These are phyloP conservation scores for Urocynchramus pylzowi DNA, from an alignment of 2,113 vertebrate species.

Conservation along the genomic window DNA sequence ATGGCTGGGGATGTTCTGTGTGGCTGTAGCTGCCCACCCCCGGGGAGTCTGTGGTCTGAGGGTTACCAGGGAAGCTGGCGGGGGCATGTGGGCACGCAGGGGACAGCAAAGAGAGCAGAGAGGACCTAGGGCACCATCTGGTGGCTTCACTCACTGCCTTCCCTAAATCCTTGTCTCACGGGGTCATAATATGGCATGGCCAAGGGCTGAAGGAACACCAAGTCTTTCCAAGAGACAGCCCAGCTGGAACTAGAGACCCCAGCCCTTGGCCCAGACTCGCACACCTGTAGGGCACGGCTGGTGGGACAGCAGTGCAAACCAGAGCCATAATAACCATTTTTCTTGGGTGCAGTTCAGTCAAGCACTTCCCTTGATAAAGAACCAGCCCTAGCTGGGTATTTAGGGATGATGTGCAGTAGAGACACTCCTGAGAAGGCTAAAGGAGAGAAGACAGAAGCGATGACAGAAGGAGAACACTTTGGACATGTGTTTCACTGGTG, in stretches of 20 bases:
- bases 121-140: slow-evolving; percentile 71
- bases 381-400: background rate
- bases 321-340: background rate
- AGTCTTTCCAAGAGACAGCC: background rate
- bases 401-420: background rate
- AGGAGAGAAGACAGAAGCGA: background rate
- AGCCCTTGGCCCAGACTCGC: background rate
- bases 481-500: background rate
- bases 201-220: background rate
- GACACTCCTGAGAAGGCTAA: background rate
- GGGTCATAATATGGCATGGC: background rate
- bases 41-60: background rate
- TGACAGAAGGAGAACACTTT: background rate
- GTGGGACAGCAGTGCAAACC: background rate
- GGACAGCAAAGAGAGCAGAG: slow-evolving; percentile 11
- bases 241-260: background rate
- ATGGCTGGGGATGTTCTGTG: background rate
- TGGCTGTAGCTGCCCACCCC: background rate
- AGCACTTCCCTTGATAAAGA: background rate
- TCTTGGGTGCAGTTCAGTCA: background rate
- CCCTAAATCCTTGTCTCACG: slow-evolving; percentile 10
- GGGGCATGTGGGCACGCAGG: background rate
- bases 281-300: background rate
- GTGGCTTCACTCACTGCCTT: slow-evolving; percentile 49
- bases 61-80: background rate